Base-by-base conservation (phyloP, 2,113 vertebrate genomes). In the Cololabis saira region DNA sequence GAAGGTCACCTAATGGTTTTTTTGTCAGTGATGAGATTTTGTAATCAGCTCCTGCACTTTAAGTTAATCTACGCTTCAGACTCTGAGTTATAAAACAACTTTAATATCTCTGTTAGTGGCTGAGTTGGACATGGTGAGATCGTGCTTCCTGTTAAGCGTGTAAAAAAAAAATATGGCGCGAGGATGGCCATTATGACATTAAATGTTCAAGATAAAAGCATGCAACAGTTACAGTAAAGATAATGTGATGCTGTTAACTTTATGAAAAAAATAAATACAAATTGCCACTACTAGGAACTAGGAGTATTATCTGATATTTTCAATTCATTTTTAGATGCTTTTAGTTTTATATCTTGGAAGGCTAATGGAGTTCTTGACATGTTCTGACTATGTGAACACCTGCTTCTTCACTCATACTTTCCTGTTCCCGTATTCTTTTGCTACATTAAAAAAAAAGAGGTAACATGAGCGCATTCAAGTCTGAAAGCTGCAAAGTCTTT, bases 31-130 rank as follows among this genome's bases (percentile, higher is more conserved):
- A 4, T 3, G 9, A 58, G 78, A 37, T 73, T 73, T 54, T 47
- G 30, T 67, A 53, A 79, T 63, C 43, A 41, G 37, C 44, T 68
- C 53, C 48, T 65, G 54, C 19, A 40, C 55, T 69, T 61, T 54
- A 45, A 67, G 60, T 40, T 78, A 57, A 81, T 79, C 74, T 64
- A 74, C 61, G 13, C 64, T 30, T 55, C 57, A 58, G 47, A 63
- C 58, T 78, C 14, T 30, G n/a, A 71, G 60, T 67, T 61, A 76
- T 81, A 72, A 77, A 56, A 40, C 10, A 55, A 60, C 47, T 60
- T 61, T 47, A 51, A 71, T 57, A 74, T 82, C 57, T 58, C 53
- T 50, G 74, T 67, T 71, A 61, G 24, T 5, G 15, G 37, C 16
- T 48, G 18, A 24, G 45, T 15, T 52, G 15, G 66, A 70, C 33